These are phyloP conservation scores for Phorcus lineatus DNA, from an alignment of 2,888 invertebrate genomes.

Conservation along the genomic window DNA sequence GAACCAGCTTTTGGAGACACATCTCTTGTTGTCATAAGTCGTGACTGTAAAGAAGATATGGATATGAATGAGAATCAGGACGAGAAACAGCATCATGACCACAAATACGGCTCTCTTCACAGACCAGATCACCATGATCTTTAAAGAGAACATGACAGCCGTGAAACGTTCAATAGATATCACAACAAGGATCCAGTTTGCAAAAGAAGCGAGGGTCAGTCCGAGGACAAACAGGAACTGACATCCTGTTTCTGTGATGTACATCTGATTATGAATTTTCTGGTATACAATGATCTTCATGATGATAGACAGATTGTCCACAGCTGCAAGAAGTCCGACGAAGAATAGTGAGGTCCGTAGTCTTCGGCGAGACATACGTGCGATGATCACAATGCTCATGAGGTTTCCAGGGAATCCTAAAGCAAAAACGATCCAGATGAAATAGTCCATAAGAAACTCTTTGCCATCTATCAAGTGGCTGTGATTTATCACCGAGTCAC, in stretches of 20 bases:
- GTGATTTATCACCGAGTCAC: too few relatives aligned
- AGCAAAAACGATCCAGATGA: not conserved
- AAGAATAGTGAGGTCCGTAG: not conserved
- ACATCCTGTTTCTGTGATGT: not conserved
- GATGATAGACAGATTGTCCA: not conserved
- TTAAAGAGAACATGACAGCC: not conserved
- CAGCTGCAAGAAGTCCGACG: not conserved
- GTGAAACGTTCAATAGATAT: not conserved
- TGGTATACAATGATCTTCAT: not conserved
- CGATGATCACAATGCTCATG: not conserved
- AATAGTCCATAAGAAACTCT: not conserved
- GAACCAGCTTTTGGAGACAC: not conserved
- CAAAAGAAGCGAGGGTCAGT: not conserved
- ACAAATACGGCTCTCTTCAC: not conserved
- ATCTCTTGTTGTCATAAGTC: not conserved
- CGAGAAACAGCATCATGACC: not conserved
- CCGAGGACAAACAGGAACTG: not conserved
- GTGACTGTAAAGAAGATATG: not conserved
- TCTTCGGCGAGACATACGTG: not conserved
- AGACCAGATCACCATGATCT: not conserved
- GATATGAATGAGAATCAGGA: not conserved
- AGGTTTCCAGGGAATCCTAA: not conserved
- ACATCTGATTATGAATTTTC: not conserved
- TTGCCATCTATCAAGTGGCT: too few relatives aligned
- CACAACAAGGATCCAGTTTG: not conserved